phyloP scores from a whole-genome alignment of 1,140 invertebrate genomes.

The Paraescarpia echinospica region DNA sequence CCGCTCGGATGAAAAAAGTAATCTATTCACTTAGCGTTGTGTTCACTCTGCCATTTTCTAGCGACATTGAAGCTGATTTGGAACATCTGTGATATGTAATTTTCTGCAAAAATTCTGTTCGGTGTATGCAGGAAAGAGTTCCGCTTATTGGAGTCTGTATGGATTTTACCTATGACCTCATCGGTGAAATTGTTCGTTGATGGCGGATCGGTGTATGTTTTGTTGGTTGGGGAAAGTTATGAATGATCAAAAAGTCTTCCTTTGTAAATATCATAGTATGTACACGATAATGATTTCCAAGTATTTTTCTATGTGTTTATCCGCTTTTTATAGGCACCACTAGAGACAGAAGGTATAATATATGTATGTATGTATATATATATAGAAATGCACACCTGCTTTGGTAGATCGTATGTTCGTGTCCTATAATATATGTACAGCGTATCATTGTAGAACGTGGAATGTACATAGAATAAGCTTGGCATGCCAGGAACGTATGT shows the following conservation, averaged over 20 bases:
- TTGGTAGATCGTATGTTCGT: background rate
- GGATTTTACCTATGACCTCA: background rate
- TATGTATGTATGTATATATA: constrained; percentile 5
- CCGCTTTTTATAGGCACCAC: background rate
- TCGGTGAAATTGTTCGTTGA: background rate
- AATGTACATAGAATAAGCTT: background rate
- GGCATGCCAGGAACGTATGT: background rate
- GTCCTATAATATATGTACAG: constrained; percentile 6
- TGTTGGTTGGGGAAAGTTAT: background rate
- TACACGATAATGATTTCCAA: background rate
- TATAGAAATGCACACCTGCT: background rate
- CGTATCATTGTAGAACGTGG: background rate
- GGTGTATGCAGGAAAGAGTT: background rate
- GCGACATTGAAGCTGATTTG: background rate
- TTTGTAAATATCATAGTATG: background rate
- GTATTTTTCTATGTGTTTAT: constrained; percentile 6
- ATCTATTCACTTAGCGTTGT: background rate
- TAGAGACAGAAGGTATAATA: constrained; percentile 6
- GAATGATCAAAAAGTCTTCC: background rate
- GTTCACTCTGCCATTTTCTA: background rate
- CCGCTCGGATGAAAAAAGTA: background rate
- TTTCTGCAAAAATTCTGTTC: background rate
- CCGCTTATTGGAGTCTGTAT: background rate
- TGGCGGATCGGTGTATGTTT: background rate
- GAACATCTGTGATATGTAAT: constrained; percentile 1